phyloP scores from a whole-genome alignment of 1,140 invertebrate genomes.

The Drosophila burlai region DNA sequence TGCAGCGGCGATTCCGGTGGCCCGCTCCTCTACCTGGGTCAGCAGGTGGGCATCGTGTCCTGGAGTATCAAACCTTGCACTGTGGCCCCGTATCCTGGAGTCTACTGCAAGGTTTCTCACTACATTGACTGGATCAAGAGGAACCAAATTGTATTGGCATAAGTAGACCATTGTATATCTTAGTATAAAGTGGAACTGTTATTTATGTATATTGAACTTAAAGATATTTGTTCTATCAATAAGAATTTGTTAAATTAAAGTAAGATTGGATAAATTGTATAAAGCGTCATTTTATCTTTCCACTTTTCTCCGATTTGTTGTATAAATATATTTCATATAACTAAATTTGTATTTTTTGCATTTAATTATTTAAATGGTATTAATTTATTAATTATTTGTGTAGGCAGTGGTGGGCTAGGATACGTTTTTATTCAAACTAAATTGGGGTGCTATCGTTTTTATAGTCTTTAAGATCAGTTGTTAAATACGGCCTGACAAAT shows the following conservation, averaged over 20 bases:
- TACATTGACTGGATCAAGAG: conserved; percentile 85
- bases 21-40: conserved; percentile 74
- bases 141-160: conserved; percentile 64
- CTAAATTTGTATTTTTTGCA: no score
- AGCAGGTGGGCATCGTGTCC: conserved; percentile 85
- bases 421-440: no score
- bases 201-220: background rate
- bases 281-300: no score
- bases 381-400: no score
- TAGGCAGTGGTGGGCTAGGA: no score
- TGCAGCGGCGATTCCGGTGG: conserved; percentile 86
- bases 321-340: no score
- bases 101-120: conserved; percentile 85
- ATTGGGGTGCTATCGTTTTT: no score
- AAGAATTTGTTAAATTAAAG: background rate
- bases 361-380: no score
- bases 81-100: conserved; percentile 83
- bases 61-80: conserved; percentile 86
- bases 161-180: conserved; percentile 10
- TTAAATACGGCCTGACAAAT: no score
- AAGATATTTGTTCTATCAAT: background rate
- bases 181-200: background rate
- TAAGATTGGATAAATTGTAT: background rate
- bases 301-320: no score
- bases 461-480: no score